phyloP scores from a whole-genome alignment of 2,113 vertebrate genomes.

The Scartelaos histophorus region DNA sequence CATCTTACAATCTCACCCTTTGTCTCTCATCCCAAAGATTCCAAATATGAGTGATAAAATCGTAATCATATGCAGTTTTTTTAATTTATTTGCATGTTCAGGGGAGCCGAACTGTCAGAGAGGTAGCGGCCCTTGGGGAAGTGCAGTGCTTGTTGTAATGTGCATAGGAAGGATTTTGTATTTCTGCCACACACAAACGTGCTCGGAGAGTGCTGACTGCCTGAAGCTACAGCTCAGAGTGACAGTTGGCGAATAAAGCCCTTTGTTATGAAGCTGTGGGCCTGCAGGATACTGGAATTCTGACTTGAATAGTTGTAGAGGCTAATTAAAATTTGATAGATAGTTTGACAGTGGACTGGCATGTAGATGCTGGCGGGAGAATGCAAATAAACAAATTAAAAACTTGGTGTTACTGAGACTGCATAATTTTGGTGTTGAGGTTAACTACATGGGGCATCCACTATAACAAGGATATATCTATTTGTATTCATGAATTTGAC shows the following conservation, averaged over 20 bases:
- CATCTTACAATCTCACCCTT: slow-evolving; percentile 7
- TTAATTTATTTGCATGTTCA: slow-evolving; percentile 4
- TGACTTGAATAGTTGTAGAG: slow-evolving; percentile 4
- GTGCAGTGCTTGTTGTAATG: slow-evolving; percentile 10
- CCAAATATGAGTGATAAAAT: slow-evolving; percentile 25
- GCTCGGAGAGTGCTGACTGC: slow-evolving; percentile 8
- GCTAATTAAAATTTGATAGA: slow-evolving; percentile 17
- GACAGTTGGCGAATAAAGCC: slow-evolving; percentile 28
- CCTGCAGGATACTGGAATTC: slow-evolving; percentile 22
- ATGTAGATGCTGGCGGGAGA: not conserved
- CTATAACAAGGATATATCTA: not conserved
- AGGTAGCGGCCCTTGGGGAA: slow-evolving; percentile 18
- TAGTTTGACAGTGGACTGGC: slow-evolving; percentile 2
- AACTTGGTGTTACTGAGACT: not conserved
- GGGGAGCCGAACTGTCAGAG: slow-evolving; percentile 16
- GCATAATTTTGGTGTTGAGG: not conserved
- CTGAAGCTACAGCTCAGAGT: slow-evolving; percentile 30
- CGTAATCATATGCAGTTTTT: slow-evolving; percentile 14
- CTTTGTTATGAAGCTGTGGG: slow-evolving; percentile 22
- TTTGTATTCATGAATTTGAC: not conserved
- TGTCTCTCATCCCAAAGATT: slow-evolving; percentile 5
- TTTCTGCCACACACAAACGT: not conserved
- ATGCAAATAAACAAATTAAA: slow-evolving; percentile 4
- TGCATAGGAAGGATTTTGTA: slow-evolving; percentile 11
- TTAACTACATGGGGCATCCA: not conserved